Base-by-base conservation (phyloP, 2,888 invertebrate genomes). In the Amphipyra berbera region DNA sequence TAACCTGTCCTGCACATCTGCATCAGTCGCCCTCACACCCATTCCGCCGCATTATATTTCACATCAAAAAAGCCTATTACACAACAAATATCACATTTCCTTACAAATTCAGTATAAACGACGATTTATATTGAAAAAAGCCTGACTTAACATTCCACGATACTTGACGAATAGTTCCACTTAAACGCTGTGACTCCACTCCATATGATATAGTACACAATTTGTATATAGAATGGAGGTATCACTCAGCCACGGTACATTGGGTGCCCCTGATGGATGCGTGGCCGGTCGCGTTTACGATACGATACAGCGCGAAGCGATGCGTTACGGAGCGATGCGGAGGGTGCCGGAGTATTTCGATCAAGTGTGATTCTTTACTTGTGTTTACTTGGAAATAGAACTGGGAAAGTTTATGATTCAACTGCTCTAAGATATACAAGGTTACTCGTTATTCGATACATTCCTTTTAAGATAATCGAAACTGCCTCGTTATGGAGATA, bases 121-220 rank as follows among this genome's bases (percentile, higher is more conserved):
- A 49, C 42, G 13, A n/a, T n/a, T 5, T 9, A 61, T 47, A 62
- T 65, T 47, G 62, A 56, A 64, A 71, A 71, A 58, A 70, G 15
- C 38, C 68, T 52, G 61, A 78, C 55, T 78, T 68, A 63, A 63
- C 68, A 66, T 68, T 63, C 59, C 49, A 27, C 44, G 40, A 61
- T 63, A 49, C 50, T 52, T 78, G 76, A 76, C 65, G 55, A 68
- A 78, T 59, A 68, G 67, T 63, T 61, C 35, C 61, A 71, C 71
- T 68, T 71, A 64, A 57, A 47, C 40, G n/a, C 15, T 55, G 58
- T 47, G 68, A 66, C 63, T 68, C 58, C 65, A 57, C 49, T 35
- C 52, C 56, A 71, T 76, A 81, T 85, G 85, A 87, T 84, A 64
- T 78, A 87, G 79, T 77, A 79, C 74, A 79, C 84, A 83, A 87